Conservation (phyloP, 2,888 invertebrate genomes). For the Epinotia ramella region DNA sequence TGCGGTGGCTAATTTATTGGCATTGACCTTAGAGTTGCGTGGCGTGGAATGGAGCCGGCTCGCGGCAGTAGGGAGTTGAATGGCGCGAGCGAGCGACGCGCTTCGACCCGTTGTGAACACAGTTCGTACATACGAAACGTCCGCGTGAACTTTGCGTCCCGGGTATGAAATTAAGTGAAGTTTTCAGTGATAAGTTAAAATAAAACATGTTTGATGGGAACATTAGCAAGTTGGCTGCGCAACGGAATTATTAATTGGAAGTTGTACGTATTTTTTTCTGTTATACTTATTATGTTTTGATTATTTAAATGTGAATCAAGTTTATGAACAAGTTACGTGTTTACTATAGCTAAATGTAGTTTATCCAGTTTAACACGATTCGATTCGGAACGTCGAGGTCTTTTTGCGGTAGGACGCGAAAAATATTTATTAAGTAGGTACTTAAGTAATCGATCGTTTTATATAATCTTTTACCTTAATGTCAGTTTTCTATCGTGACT, state of each 20-base stretch:
- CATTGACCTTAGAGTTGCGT: conserved; percentile 52
- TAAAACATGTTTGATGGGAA: background rate
- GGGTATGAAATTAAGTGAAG: conserved; percentile 6
- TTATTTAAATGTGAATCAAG: background rate
- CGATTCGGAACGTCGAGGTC: no score
- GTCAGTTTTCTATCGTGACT: no score
- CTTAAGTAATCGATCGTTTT: no score
- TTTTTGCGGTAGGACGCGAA: no score
- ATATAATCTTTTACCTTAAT: no score
- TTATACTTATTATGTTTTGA: background rate
- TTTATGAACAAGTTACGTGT: background rate
- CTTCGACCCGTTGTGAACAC: conserved; percentile 48
- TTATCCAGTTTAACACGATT: no score
- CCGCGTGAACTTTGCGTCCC: conserved; percentile 10
- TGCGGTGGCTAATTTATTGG: conserved; percentile 43
- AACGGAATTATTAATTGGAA: background rate
- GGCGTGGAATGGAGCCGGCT: conserved; percentile 41
- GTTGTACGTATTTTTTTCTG: background rate
- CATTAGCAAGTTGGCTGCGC: background rate
- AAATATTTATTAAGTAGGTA: background rate
- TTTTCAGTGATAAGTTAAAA: background rate
- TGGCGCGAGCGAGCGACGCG: conserved; percentile 49
- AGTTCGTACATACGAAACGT: conserved; percentile 3
- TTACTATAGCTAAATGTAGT: no score
- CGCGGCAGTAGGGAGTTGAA: conserved; percentile 55